Evolutionary conservation across 2,113 vertebrate genomes (phyloP).

Genomic region (Rhizomys pruinosus): DNA sequence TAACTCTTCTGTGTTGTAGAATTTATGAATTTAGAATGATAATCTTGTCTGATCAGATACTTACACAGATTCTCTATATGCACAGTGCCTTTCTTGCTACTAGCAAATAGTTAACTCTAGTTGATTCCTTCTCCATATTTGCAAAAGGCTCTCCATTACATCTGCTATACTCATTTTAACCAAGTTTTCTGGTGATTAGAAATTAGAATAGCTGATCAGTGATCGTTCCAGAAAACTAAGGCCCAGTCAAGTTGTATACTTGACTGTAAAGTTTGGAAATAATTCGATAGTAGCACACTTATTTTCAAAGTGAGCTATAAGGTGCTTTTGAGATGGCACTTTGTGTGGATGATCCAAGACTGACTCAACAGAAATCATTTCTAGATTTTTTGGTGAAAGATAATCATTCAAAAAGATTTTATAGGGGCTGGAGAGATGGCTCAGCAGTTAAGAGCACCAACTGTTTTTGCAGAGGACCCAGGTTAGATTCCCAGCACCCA

Average conservation of each 20-base stretch:
- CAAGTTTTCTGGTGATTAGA: constrained; percentile 12
- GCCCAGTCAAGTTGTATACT: background rate
- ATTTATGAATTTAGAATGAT: constrained; percentile 6
- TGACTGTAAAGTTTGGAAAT: background rate
- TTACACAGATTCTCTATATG: background rate
- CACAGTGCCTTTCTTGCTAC: background rate
- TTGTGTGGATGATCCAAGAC: background rate
- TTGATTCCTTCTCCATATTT: background rate
- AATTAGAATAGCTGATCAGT: background rate
- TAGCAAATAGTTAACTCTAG: background rate
- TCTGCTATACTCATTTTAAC: background rate
- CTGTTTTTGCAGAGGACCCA: too few species aligned
- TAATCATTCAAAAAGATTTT: constrained; percentile 8
- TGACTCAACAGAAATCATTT: background rate
- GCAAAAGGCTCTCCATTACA: background rate
- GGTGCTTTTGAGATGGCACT: background rate
- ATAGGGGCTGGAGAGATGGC: background rate
- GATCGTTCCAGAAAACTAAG: background rate
- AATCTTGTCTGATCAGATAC: background rate
- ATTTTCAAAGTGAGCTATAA: background rate
- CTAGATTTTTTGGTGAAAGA: constrained; percentile 13
- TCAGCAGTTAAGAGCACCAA: too few species aligned
- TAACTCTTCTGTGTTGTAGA: background rate
- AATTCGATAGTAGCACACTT: background rate
- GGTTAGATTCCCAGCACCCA: too few species aligned